Percentiles rank a stretch among this genome's conserved stretches.
Conservation (phyloP, 1,140 invertebrate species). For the Grapholita molesta region DNA sequence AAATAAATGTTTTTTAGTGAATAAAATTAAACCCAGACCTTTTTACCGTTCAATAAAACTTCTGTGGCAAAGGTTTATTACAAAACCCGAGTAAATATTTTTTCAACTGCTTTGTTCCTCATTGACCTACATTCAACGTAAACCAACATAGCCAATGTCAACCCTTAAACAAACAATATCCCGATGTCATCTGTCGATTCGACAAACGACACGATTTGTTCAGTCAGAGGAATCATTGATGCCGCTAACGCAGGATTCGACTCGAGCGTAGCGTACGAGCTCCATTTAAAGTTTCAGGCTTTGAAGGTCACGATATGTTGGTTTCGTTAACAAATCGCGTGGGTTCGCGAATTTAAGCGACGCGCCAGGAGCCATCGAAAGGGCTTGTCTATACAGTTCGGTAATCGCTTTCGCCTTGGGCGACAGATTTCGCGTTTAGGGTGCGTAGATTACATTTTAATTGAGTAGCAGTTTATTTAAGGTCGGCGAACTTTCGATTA, state of each 20-base stretch:
- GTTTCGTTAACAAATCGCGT: not conserved
- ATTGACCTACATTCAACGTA: slow-evolving; percentile 32
- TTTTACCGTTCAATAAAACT: too few species aligned
- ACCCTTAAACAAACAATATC: slow-evolving; percentile 46
- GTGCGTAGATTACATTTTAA: slow-evolving; percentile 36
- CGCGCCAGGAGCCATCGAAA: slow-evolving; percentile 38
- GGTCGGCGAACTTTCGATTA: slow-evolving; percentile 31
- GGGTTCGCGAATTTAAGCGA: not conserved
- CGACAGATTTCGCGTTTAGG: slow-evolving; percentile 32
- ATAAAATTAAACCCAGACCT: too few species aligned
- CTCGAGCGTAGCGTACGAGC: too few species aligned
- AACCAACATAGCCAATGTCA: slow-evolving; percentile 26
- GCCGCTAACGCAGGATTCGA: slow-evolving; percentile 29
- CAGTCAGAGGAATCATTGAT: slow-evolving; percentile 39
- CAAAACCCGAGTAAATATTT: not conserved
- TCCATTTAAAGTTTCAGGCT: too few species aligned
- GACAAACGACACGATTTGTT: slow-evolving; percentile 33
- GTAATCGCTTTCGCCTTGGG: slow-evolving; percentile 59
- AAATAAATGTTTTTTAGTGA: too few species aligned
- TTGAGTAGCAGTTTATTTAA: slow-evolving; percentile 34
- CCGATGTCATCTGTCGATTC: slow-evolving; percentile 54
- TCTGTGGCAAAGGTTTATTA: not conserved
- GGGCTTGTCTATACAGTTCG: slow-evolving; percentile 32
- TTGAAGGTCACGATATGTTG: not conserved
- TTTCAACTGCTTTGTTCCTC: not conserved